Base-by-base conservation (phyloP, 2,888 invertebrate genomes). In the Stegophylla sp. region DNA sequence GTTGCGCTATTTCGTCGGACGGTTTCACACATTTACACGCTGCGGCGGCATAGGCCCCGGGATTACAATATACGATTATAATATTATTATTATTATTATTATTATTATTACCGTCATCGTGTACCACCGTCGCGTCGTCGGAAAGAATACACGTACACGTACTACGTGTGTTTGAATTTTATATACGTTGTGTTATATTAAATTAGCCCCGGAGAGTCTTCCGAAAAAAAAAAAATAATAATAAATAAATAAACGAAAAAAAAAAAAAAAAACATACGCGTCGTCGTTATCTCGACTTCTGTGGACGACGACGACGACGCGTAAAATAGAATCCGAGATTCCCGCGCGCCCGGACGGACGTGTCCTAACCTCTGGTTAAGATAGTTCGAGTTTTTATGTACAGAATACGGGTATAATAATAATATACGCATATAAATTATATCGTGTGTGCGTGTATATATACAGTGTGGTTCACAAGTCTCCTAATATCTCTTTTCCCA, bases 1-100 rank as follows among this genome's bases (percentile, higher is more conserved):
- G 66, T 56, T n/a, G 77, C 79, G 79, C 71, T 59, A 48, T 79
- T 69, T 67, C 69, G 76, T 69, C 77, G 69, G 77, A 79, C 69
- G 77, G 77, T 69, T 79, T 75, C 77, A 79, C 77, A 79, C 77
- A 61, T 79, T 79, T 79, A 79, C 77, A 61, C 77, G 69, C 77
- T 15, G 67, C 59, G 59, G 69, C 64, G 75, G 34, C 63, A 28
- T 13, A 43, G 41, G 73, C 20, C 67, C 59, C 61, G 28, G 63
- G 61, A 63, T 74, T 63, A 61, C 56, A n/a, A 56, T 59, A 59
- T 73, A 73, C 43, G 34, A 66, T 41, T 76, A 76, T 51, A 41
- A 66, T 64, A 64, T 51, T 51, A 48, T 63, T 64, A 75, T 63
- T 64, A n/a, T n/a, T n/a, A n/a, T n/a, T n/a, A n/a, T n/a, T n/a